Base-by-base conservation (phyloP, 2,113 vertebrate genomes). In the Aptenodytes patagonicus region DNA sequence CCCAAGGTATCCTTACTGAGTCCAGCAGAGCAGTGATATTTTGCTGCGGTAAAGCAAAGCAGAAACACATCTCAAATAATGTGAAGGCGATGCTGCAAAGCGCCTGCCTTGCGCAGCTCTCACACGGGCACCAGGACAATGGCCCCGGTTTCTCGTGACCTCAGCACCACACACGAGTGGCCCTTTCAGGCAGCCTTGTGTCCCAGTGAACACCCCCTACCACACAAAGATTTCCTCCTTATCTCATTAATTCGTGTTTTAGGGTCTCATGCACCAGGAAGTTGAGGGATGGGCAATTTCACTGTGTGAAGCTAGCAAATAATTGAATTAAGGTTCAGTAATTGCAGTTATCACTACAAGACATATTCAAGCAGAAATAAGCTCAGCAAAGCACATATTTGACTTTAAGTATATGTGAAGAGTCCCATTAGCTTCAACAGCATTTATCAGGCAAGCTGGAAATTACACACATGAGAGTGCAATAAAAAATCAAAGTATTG, bases 311-410 rank as follows among this genome's bases (percentile, higher is more conserved):
- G 73, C 66, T 89, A 87, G 91, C 40, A 91, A 92, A 87, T 95
- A 97, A 97, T 93, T 96, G 83, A 96, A 97, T 96, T 95, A 95
- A 90, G 94, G 73, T 87, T 97, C 93, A 95, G 87, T 89, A 93
- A 96, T 95, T 96, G 87, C 81, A 55, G 81, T 91, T 95, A 95
- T 91, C 81, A 36, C 83, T 91, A 80, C 70, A 61, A 96, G 93
- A 87, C 81, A 90, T 79, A 91, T 80, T 93, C 64, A 68, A 88
- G 92, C 46, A 94, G 88, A 94, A 96, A 81, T 96, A 93, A 93
- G 83, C 95, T 90, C 93, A 79, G 95, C 73, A 85, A 91, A 96
- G 80, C 78, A 87, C 32, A 11, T 52, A 69, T 95, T 86, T 79
- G 89, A 94, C 91, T 92, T 69, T 84, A 92, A 92, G 86, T 64